Evolutionary conservation across 2,888 invertebrate species (phyloP).

Genomic region (Conomelus anceps): DNA sequence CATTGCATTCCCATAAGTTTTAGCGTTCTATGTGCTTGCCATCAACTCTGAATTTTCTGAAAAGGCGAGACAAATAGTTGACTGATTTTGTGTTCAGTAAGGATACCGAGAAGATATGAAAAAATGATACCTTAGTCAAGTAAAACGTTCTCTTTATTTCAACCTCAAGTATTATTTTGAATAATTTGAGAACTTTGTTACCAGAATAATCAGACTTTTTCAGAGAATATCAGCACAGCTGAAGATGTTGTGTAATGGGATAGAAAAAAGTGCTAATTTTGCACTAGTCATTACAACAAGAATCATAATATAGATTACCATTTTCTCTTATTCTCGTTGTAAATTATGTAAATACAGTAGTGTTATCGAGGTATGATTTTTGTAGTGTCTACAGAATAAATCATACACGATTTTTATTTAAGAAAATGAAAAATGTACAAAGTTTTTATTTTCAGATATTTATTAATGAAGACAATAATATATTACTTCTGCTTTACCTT

Average conservation of each 20-base stretch:
- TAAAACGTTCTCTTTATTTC: neutral
- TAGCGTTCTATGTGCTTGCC: too few species aligned
- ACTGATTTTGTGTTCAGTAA: neutral
- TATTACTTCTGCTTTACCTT: slow-evolving; percentile 1
- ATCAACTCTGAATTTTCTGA: neutral
- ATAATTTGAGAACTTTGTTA: neutral
- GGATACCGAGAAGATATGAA: neutral
- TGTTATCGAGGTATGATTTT: neutral
- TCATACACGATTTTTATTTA: neutral
- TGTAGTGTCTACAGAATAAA: neutral
- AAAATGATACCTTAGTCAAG: neutral
- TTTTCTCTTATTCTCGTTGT: neutral
- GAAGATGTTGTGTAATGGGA: neutral
- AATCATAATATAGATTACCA: slow-evolving; percentile 8
- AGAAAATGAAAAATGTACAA: slow-evolving; percentile 4
- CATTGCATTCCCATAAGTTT: too few species aligned
- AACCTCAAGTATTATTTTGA: neutral
- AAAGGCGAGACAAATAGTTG: neutral
- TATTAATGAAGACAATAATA: slow-evolving; percentile 4
- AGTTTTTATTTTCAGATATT: slow-evolving; percentile 7
- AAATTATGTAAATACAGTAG: neutral
- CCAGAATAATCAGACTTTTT: neutral
- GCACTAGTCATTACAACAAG: slow-evolving; percentile 10
- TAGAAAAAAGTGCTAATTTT: slow-evolving; percentile 5
- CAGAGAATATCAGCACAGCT: neutral